Evolutionary conservation across 2,888 invertebrate genomes (phyloP), one percentile per base, ranked within the genome.

Genomic region (Tetrapedia diversipes): DNA sequence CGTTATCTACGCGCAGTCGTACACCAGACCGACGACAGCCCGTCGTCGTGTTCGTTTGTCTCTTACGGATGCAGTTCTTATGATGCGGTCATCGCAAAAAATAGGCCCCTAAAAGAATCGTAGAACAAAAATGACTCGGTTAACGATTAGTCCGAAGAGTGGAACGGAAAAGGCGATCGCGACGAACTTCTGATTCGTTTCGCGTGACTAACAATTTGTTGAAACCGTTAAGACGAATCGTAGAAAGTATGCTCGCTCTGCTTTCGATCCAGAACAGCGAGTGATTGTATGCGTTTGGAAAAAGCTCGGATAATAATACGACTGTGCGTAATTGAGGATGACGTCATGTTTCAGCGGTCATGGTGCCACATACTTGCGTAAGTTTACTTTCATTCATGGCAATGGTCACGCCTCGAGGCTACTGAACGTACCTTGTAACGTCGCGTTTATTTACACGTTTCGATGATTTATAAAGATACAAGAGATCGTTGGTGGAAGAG

Each of bases 381-480:
- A 85, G 73, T 53, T 69, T 16, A 71, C 80, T 87, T 86, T 87
- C 86, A 85, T 87, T 86, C 84, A 81, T 69, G 53, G n/a, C 45
- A 24, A 45, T 47, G 54, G 41, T 27, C 54, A 22, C 49, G 24
- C 37, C 56, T 63, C 37, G 67, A 61, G 41, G 14, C 53, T 41
- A 14, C 10, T n/a, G 45, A 67, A 7, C 14, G 10, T 34, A 4
- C 37, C n/a, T 47, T 24, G 1, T 24, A 29, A n/a, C 11, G 49
- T 37, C 22, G n/a, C 53, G 45, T 24, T 37, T 16, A 34, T 51
- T 57, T 49, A 29, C 4, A 27, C 14, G 24, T 47, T 43, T 27
- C 19, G 24, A 14, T 11, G 14, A 2, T 34, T 54, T 11, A 7
- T 1, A 6, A 29, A n/a, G 4, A 27, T 11, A n/a, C n/a, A 11